Conservation (phyloP, 2,113 vertebrate species). For the Nansenia antarctica region DNA sequence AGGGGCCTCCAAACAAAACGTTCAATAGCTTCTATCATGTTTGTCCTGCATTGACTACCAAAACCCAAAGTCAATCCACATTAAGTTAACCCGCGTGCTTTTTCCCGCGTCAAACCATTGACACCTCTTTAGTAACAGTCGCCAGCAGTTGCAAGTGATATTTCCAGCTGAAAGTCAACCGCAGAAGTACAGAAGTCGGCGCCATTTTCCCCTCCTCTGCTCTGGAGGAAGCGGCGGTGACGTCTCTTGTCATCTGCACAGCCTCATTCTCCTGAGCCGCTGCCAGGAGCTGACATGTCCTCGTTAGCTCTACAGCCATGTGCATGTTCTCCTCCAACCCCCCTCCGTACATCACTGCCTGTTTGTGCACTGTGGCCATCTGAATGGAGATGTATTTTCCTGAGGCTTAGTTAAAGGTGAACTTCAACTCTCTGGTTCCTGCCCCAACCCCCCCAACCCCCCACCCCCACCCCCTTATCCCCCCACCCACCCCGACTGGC, state of each 20-base stretch:
- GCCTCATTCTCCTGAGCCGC: background rate
- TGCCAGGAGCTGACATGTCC: background rate
- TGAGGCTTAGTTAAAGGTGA: constrained; percentile 60
- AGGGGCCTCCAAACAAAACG: background rate
- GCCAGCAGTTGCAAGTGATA: background rate
- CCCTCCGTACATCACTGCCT: background rate
- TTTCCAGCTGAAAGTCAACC: background rate
- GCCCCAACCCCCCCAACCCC: constrained; percentile 15
- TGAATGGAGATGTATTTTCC: constrained; percentile 53
- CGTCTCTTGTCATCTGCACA: background rate
- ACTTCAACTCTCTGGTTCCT: constrained; percentile 30
- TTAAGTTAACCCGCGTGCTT: constrained; percentile 1
- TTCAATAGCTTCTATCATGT: background rate
- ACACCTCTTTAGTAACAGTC: background rate
- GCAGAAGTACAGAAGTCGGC: too few species aligned
- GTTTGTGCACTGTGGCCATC: constrained; percentile 26
- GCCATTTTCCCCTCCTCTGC: background rate
- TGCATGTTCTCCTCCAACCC: background rate
- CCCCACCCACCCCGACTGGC: constrained; percentile 37
- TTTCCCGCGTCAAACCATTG: background rate
- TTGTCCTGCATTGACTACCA: background rate
- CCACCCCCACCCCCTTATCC: too few species aligned
- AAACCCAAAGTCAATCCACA: background rate
- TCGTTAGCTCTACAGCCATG: background rate
- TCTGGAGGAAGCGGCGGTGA: background rate